Conservation (phyloP, 2,797 vertebrate species). For the Hypotaenidia okinawae region DNA sequence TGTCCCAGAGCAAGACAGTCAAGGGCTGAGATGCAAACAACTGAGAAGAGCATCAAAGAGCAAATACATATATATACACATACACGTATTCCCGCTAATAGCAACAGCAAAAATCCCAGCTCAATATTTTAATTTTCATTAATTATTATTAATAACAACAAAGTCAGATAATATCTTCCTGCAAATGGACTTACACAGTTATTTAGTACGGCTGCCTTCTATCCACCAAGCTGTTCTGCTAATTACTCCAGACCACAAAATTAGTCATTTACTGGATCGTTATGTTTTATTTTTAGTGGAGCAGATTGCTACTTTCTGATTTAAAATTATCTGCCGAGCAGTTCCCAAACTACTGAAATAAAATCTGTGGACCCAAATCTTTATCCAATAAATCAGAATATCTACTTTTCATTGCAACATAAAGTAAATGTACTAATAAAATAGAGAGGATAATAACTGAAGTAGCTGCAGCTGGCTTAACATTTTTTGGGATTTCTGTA, state of each 20-base stretch:
- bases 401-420: background rate
- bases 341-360: background rate
- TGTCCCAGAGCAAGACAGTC: slow-evolving; percentile 3
- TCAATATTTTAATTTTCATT: slow-evolving; percentile 32
- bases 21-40: slow-evolving; percentile 15
- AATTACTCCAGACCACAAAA: slow-evolving; percentile 60
- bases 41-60: slow-evolving; percentile 36
- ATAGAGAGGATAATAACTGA: background rate
- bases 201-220: slow-evolving; percentile 40
- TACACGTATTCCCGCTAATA: background rate
- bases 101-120: background rate
- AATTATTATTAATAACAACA: slow-evolving; percentile 60
- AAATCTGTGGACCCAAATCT: background rate
- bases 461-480: background rate
- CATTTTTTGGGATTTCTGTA: background rate
- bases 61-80: background rate
- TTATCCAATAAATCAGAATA: background rate
- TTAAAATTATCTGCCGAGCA: background rate
- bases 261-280: slow-evolving; percentile 45
- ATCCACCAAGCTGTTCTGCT: background rate
- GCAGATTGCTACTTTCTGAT: slow-evolving; percentile 11
- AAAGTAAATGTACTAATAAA: background rate
- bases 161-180: slow-evolving; percentile 51
- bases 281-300: slow-evolving; percentile 32
- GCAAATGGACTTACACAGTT: slow-evolving; percentile 23